Conservation (phyloP, 1,140 invertebrate genomes). For the Drosophila serrata region DNA sequence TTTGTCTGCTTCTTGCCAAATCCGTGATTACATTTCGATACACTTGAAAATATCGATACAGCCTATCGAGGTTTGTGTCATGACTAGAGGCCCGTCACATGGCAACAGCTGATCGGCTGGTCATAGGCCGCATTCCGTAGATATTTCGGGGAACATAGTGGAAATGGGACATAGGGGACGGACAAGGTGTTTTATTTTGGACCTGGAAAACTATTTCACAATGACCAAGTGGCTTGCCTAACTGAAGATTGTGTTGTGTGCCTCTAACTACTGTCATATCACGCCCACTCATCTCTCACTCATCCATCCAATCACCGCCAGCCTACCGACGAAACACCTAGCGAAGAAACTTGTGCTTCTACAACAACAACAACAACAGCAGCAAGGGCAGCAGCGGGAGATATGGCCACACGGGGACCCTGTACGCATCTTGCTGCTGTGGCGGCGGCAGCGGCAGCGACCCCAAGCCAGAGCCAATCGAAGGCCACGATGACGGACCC, state of each 20-base stretch:
- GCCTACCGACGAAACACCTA: constrained; percentile 38
- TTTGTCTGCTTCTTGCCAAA: background rate
- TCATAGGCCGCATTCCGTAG: constrained; percentile 9
- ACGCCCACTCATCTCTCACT: background rate
- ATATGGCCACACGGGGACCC: constrained; percentile 19
- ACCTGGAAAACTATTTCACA: constrained; percentile 40
- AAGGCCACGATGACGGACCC: constrained; percentile 87
- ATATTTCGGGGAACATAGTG: constrained; percentile 19
- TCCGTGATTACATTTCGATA: background rate
- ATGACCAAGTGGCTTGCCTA: constrained; percentile 20
- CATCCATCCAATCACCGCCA: constrained; percentile 1
- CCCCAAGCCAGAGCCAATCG: background rate
- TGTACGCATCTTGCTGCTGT: constrained; percentile 20
- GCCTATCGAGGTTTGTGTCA: constrained; percentile 14
- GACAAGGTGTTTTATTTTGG: constrained; percentile 31
- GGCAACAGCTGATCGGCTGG: constrained; percentile 36
- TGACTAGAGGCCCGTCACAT: constrained; percentile 1
- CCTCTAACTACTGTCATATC: background rate
- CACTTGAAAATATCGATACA: background rate
- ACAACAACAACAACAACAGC: background rate
- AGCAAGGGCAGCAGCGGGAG: background rate
- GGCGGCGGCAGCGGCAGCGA: constrained; percentile 23
- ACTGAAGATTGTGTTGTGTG: background rate
- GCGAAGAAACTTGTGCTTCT: constrained; percentile 3
- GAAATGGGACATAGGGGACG: constrained; percentile 6